phyloP scores from a whole-genome alignment of 2,888 invertebrate genomes.

The Embidobia sp. region DNA sequence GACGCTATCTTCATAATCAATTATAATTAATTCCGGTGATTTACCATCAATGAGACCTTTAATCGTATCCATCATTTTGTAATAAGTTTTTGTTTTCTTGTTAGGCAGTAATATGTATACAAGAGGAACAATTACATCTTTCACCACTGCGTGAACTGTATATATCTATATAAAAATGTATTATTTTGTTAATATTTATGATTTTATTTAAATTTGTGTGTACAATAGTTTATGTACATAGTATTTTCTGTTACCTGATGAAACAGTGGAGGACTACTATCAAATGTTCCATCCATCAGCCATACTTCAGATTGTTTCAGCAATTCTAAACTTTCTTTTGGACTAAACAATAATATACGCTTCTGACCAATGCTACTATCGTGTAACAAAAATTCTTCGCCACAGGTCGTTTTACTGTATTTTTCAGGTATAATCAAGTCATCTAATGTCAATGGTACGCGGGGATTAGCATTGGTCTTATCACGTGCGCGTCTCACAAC shows the following conservation, averaged over 20 bases:
- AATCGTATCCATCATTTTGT: neutral
- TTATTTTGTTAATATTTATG: too few species aligned
- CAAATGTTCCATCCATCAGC: constrained; percentile 10
- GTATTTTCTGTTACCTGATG: too few species aligned
- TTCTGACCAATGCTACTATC: neutral
- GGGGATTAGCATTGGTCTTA: neutral
- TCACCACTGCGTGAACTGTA: neutral
- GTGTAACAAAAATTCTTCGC: neutral
- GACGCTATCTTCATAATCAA: too few species aligned
- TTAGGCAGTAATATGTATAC: neutral
- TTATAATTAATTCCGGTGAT: too few species aligned
- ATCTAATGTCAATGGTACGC: neutral
- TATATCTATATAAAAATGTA: too few species aligned
- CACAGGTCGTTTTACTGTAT: neutral
- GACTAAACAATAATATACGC: neutral
- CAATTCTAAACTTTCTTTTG: neutral
- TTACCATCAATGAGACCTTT: too few species aligned
- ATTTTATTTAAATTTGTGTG: too few species aligned
- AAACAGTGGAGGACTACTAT: neutral
- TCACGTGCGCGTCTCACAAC: neutral
- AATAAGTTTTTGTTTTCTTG: constrained; percentile 1
- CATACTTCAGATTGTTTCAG: neutral
- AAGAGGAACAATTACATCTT: constrained; percentile 2
- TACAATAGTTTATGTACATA: too few species aligned
- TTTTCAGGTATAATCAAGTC: constrained; percentile 3